A percentile compares a stretch with the other conserved stretches of the same genome.
These are phyloP conservation scores for Caenorhabditis sulstoni DNA, from an alignment of 2,888 invertebrate species.

Conservation along the genomic window DNA sequence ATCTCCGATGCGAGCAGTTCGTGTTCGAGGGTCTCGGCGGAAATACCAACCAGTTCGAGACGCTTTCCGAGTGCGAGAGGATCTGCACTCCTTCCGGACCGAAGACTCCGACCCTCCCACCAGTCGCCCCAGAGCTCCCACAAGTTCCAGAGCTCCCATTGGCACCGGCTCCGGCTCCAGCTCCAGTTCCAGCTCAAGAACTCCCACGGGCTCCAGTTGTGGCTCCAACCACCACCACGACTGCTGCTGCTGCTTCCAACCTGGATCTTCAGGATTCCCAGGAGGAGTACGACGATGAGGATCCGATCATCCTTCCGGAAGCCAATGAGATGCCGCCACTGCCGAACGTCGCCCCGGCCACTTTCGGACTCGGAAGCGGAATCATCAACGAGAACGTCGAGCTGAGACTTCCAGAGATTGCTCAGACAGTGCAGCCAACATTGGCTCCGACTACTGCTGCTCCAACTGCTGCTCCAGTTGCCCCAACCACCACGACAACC, in stretches of 20 bases:
- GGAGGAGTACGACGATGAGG: constrained; percentile 53
- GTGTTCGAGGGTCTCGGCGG: constrained; percentile 79
- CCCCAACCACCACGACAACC: neutral
- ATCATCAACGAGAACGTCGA: constrained; percentile 41
- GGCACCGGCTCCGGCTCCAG: constrained; percentile 1
- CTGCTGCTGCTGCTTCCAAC: neutral
- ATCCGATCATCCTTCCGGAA: constrained; percentile 46
- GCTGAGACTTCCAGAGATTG: constrained; percentile 41
- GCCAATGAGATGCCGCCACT: constrained; percentile 41
- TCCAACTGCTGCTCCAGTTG: constrained; percentile 5
- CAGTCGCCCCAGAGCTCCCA: constrained; percentile 4
- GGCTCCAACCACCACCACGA: constrained; percentile 13
- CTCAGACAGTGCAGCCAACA: constrained; percentile 14
- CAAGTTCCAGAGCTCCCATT: neutral
- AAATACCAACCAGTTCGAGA: constrained; percentile 78
- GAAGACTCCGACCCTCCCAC: constrained; percentile 44
- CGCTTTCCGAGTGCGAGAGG: constrained; percentile 74
- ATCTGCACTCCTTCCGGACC: constrained; percentile 66
- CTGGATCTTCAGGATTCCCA: constrained; percentile 20
- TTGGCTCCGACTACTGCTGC: neutral
- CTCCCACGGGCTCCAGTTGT: constrained; percentile 20
- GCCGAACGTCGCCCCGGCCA: constrained; percentile 21
- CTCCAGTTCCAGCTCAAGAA: constrained; percentile 3
- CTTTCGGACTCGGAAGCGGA: constrained; percentile 8
- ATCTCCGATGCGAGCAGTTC: constrained; percentile 79